These are phyloP conservation scores for Geopemphigus sp. DNA, from an alignment of 1,140 invertebrate genomes.

Conservation along the genomic window DNA sequence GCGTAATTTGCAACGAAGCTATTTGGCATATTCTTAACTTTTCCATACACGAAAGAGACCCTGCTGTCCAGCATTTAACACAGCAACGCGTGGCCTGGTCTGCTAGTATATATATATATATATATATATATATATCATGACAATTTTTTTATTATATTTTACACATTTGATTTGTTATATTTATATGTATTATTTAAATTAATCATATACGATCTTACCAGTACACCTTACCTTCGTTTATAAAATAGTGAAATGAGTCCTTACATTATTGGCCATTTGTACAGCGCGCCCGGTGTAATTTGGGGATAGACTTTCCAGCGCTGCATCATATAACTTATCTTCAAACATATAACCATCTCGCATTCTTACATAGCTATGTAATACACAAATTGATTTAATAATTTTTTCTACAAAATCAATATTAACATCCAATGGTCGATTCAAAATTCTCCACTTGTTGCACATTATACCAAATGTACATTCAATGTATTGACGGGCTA, in stretches of 20 bases:
- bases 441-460: constrained; percentile 56
- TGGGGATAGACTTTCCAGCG: not conserved
- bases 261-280: not conserved
- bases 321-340: constrained; percentile 28
- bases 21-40: too few relatives aligned
- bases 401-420: constrained; percentile 37
- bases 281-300: not conserved
- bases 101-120: too few relatives aligned
- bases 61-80: too few relatives aligned
- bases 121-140: too few relatives aligned
- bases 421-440: constrained; percentile 53
- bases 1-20: too few relatives aligned
- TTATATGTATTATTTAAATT: not conserved
- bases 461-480: constrained; percentile 58
- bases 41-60: too few relatives aligned
- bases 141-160: too few relatives aligned
- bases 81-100: too few relatives aligned
- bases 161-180: too few relatives aligned
- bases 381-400: constrained; percentile 51
- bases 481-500: constrained; percentile 55
- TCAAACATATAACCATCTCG: constrained; percentile 51
- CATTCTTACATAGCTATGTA: constrained; percentile 51
- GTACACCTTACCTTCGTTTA: not conserved
- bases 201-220: constrained; percentile 4
- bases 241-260: constrained; percentile 1